Base-by-base conservation (phyloP, 1,140 invertebrate genomes). In the Drosophila bocqueti region DNA sequence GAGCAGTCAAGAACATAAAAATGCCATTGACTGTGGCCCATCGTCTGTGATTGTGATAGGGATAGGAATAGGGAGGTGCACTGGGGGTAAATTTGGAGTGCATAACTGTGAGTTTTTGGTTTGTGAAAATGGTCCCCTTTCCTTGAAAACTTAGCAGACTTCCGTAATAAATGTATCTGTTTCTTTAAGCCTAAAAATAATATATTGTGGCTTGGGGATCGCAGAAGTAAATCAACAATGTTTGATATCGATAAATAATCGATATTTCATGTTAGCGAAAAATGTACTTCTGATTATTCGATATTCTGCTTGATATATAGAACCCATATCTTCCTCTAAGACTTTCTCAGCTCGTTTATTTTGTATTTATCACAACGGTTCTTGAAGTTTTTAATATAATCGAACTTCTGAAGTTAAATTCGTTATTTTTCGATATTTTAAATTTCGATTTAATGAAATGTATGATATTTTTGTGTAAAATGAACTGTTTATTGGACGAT, bases 1-100 rank as follows among this genome's bases (percentile, higher is more conserved):
- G 34, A 58, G 38, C 29, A 79, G 76, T 72, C 76, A 79, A 79
- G 76, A 80, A 80, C 78, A 80, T 80, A 80, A 80, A 80, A 80
- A 80, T 80, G 78, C 76, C 78, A 80, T 80, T 80, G 76, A 80
- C 69, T 80, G 78, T 77, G 75, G 75, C 57, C 69, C 69, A 31
- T 61, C 62, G 69, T 74, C 77, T 79, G 76, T 79, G 77, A 79
- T 79, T 79, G 66, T 66, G 34, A 60, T 42, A 36, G 55, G 57
- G 54, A 24, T n/a, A 64, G 45, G 36, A 29, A 31, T 50, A 71
- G 34, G 34, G 9, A 10, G 54, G 9, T 24, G 54, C 66, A 73
- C 52, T 15, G 29, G 11, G 54, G 34, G 16, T n/a, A 50, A 47
- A 42, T 13, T 9, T 1, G 15, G 4, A 18, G 54, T n/a, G 3